Percentiles rank a stretch among this genome's conserved stretches.
Evolutionary conservation across 2,797 vertebrate genomes (phyloP).

Genomic region (Micromesistius poutassou): DNA sequence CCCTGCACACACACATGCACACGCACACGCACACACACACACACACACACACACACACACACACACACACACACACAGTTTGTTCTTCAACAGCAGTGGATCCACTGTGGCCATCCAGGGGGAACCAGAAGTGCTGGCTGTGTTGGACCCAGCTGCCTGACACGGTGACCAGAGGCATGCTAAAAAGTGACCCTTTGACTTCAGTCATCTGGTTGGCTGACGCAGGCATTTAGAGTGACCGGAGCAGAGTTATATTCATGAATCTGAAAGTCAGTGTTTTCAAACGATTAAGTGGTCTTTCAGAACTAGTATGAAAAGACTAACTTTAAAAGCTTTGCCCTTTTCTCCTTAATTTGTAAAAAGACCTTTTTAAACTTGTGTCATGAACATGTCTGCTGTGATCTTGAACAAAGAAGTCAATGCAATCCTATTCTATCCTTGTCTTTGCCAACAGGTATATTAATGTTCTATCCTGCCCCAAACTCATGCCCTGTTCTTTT

Average conservation of each 20-base stretch:
- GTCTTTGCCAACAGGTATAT: not conserved
- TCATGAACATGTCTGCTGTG: not conserved
- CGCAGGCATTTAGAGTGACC: not conserved
- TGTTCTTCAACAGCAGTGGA: not conserved
- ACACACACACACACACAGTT: not conserved
- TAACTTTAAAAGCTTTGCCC: not conserved
- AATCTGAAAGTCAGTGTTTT: not conserved
- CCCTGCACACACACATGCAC: not conserved
- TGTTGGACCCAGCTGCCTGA: not conserved
- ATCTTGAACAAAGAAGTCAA: not conserved
- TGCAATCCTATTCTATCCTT: not conserved
- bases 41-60: too few species aligned
- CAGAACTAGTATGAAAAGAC: not conserved
- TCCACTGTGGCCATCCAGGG: not conserved
- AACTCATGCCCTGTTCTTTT: too few species aligned
- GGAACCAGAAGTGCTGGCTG: not conserved
- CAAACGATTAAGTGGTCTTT: not conserved
- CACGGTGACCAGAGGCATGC: not conserved
- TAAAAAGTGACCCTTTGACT: not conserved
- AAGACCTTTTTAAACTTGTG: not conserved
- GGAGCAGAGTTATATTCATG: not conserved
- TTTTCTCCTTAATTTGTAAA: not conserved
- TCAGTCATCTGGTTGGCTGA: not conserved
- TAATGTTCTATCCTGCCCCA: too few species aligned
- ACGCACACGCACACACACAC: too few species aligned